These are phyloP conservation scores for Galendromus occidentalis DNA, from an alignment of 1,140 invertebrate species.

Conservation along the genomic window DNA sequence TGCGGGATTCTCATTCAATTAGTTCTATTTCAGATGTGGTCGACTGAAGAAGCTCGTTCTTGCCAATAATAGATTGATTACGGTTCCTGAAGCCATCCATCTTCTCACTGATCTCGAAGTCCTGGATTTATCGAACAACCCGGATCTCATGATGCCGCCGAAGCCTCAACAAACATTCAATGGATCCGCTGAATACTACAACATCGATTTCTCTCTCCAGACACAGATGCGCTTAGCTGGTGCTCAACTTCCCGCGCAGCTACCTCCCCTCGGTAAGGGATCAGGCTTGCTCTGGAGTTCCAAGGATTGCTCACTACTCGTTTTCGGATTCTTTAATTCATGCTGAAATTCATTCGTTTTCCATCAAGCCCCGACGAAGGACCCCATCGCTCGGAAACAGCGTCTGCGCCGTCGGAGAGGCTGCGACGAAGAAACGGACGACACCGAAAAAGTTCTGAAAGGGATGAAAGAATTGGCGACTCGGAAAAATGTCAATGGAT, in stretches of 20 bases:
- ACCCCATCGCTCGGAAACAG: slow-evolving; percentile 81
- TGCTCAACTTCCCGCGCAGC: slow-evolving; percentile 52
- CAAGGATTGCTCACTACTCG: too few relatives aligned
- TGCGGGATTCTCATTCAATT: slow-evolving; percentile 3
- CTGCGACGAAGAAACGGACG: slow-evolving; percentile 61
- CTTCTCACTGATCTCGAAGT: slow-evolving; percentile 60
- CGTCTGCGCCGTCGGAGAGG: slow-evolving; percentile 49
- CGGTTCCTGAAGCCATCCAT: slow-evolving; percentile 91
- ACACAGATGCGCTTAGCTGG: slow-evolving; percentile 79
- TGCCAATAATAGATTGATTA: slow-evolving; percentile 78
- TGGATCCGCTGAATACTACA: slow-evolving; percentile 72
- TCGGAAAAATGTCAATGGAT: slow-evolving; percentile 49
- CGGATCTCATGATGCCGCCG: slow-evolving; percentile 89
- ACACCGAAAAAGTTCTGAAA: slow-evolving; percentile 83
- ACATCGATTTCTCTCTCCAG: slow-evolving; percentile 94
- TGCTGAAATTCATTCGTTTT: too few relatives aligned
- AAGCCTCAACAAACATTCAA: slow-evolving; percentile 52
- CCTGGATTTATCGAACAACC: slow-evolving; percentile 77
- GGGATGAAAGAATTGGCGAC: slow-evolving; percentile 95
- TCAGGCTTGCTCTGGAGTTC: too few relatives aligned
- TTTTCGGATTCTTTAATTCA: too few relatives aligned
- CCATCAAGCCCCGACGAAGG: slow-evolving; percentile 36
- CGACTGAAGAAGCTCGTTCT: slow-evolving; percentile 84
- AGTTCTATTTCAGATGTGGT: slow-evolving; percentile 51
- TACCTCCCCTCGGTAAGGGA: slow-evolving; percentile 32